Percentiles rank a stretch among this genome's conserved stretches.
These are phyloP conservation scores for Phalacrocorax pelagicus DNA, from an alignment of 2,113 vertebrate genomes.

Conservation along the genomic window DNA sequence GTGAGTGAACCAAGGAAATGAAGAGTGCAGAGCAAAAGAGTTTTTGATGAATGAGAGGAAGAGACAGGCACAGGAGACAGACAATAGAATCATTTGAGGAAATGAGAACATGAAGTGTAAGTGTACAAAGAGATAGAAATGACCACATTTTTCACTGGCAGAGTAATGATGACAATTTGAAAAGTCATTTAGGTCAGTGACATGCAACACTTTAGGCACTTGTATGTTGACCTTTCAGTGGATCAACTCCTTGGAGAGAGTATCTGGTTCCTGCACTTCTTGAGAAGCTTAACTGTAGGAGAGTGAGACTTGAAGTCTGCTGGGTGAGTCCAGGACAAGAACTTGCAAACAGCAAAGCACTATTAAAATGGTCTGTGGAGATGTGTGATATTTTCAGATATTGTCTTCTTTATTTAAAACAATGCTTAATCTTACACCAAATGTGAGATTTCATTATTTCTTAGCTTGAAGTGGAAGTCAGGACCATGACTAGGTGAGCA, in stretches of 20 bases:
- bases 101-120: background rate
- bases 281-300: background rate
- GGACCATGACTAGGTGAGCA: background rate
- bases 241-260: background rate
- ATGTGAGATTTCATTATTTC: background rate
- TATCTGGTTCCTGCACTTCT: background rate
- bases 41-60: background rate
- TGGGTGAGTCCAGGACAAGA: background rate
- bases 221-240: background rate
- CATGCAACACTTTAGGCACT: background rate
- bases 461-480: background rate
- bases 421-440: background rate
- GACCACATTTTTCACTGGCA: background rate
- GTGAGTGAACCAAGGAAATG: slow-evolving; percentile 12
- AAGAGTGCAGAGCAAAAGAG: background rate
- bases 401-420: background rate
- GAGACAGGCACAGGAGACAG: background rate
- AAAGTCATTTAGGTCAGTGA: background rate
- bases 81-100: background rate
- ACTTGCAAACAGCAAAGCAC: background rate
- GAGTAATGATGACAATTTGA: background rate
- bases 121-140: background rate
- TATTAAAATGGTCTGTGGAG: background rate
- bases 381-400: background rate
- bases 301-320: background rate